phyloP scores from a whole-genome alignment of 1,140 invertebrate species.

The Homarus americanus region DNA sequence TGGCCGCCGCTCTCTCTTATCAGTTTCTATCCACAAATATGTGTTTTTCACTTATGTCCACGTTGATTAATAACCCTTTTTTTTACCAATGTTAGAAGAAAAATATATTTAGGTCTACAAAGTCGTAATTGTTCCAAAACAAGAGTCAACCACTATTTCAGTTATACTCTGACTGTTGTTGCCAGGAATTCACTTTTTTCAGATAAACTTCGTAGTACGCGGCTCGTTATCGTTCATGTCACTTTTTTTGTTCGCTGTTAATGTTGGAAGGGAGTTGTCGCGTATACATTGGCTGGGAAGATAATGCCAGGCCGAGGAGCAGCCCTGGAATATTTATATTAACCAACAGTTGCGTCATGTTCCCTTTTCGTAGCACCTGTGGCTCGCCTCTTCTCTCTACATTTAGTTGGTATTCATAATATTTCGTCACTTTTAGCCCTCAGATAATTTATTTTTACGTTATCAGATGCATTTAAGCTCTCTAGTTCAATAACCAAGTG shows the following conservation, averaged over 20 bases:
- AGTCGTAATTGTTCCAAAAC: neutral
- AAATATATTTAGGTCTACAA: neutral
- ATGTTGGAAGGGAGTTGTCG: neutral
- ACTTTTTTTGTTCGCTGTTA: neutral
- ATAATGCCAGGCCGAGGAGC: neutral
- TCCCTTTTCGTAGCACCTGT: neutral
- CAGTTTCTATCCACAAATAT: too few species aligned
- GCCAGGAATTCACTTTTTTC: too few species aligned
- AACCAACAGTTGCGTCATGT: neutral
- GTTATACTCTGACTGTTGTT: too few species aligned
- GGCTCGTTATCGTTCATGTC: neutral
- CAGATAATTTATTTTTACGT: too few species aligned
- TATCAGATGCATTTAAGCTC: too few species aligned
- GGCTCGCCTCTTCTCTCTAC: neutral
- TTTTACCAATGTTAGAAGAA: neutral
- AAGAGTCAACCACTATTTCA: too few species aligned
- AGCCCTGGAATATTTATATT: neutral
- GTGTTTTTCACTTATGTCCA: too few species aligned
- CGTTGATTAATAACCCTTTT: too few species aligned
- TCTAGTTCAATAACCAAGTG: too few species aligned
- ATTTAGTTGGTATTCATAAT: too few species aligned
- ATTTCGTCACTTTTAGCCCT: too few species aligned
- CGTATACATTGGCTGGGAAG: neutral
- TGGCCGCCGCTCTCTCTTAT: neutral
- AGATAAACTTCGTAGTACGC: too few species aligned